Evolutionary conservation across 2,113 vertebrate genomes (phyloP), one percentile per base, ranked within the genome.

Genomic region (Varanus komodoensis): DNA sequence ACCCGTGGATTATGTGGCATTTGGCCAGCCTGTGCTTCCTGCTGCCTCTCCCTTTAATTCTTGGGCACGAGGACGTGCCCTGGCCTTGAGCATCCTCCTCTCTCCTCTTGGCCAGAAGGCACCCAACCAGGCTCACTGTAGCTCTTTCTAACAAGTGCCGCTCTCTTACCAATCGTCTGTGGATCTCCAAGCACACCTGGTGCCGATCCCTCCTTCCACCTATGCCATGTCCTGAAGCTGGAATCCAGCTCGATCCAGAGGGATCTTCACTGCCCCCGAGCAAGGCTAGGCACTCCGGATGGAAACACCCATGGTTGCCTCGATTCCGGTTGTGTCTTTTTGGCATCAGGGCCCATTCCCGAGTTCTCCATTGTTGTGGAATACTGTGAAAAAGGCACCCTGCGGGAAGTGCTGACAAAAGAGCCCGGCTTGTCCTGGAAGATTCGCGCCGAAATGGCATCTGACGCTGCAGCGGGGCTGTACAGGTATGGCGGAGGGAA

Each of bases 321-420:
- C 38, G 48, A 4, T 52, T 90, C 82, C n/a, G 82, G 12, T 17
- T 19, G 6, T 19, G 64, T 38, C 61, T 82, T n/a, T 54, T 85
- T 82, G 77, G 48, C 68, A 6, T 32, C 34, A 99, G 99, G 95
- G 3, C 93, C 92, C 2, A 95, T 89, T 0, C 97, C 98, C 50
- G 94, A 96, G 27, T 99, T 97, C 95, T 97, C 98, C 87, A 97
- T 99, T 0, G 89, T 99, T 90, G 98, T 97, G 96, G 99, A 99
- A 92, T 98, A 97, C 94, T 99, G 98, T 77, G 98, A 98, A 91
- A 97, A 96, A 0, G 98, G 98, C 69, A 98, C 95, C 0, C 97
- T 99, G 88, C 92, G 97, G 32, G 92, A 98, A 3, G 97, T 99
- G 87, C 96, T 99, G 91, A 97, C 94, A 73, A 92, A 91, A 6